phyloP scores from a whole-genome alignment of 2,888 invertebrate species.

The Candidula unifasciata region DNA sequence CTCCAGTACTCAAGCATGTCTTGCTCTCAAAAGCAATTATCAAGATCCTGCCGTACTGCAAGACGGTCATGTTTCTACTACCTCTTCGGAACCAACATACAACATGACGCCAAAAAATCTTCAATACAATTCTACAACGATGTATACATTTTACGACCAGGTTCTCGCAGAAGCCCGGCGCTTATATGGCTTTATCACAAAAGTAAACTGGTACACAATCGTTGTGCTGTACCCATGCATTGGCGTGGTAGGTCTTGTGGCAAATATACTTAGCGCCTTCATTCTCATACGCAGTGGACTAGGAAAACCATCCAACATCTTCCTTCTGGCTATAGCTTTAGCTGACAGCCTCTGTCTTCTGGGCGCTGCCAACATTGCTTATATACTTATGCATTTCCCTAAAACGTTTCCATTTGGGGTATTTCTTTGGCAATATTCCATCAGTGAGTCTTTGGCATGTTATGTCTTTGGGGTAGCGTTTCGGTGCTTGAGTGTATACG shows the following conservation, averaged over 20 bases:
- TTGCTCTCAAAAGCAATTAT: neutral
- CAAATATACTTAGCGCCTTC: slow-evolving; percentile 1
- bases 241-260: neutral
- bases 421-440: neutral
- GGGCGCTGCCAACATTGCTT: neutral
- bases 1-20: neutral
- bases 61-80: too few relatives aligned
- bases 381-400: neutral
- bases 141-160: neutral
- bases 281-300: slow-evolving; percentile 6
- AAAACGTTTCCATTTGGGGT: neutral
- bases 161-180: neutral
- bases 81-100: too few relatives aligned
- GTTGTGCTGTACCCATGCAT: neutral
- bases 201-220: neutral
- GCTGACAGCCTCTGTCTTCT: slow-evolving; percentile 1
- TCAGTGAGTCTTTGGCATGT: neutral
- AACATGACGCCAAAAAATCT: too few relatives aligned
- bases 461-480: neutral
- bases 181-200: neutral
- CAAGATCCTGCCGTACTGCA: neutral
- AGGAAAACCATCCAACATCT: slow-evolving; percentile 4
- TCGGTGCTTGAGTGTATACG: neutral
- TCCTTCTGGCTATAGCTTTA: slow-evolving; percentile 6
- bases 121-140: too few relatives aligned